A percentile compares a stretch with the other conserved stretches of the same genome.
Evolutionary conservation across 2,888 invertebrate genomes (phyloP).

Genomic region (Meliscaeva auricollis): DNA sequence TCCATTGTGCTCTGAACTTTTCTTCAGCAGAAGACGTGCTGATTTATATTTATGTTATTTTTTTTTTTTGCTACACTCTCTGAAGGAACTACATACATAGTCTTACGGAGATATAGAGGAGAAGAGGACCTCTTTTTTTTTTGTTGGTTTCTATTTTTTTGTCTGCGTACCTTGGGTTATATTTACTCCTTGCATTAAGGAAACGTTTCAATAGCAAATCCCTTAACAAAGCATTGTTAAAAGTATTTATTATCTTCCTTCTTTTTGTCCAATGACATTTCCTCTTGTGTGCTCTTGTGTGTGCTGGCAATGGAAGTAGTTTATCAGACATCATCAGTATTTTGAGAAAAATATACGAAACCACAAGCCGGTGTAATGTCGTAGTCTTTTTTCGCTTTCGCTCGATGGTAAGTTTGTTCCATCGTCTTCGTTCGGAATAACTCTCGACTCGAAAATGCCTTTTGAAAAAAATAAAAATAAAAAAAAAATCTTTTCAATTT

Average conservation of each 20-base stretch:
- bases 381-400: constrained; percentile 18
- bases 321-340: constrained; percentile 35
- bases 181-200: constrained; percentile 73
- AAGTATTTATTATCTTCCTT: constrained; percentile 71
- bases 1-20: constrained; percentile 55
- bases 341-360: constrained; percentile 48
- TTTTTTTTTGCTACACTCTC: neutral
- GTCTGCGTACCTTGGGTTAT: constrained; percentile 47
- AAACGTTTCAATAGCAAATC: constrained; percentile 76
- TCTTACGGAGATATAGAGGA: neutral
- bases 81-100: too few relatives aligned
- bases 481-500: constrained; percentile 38
- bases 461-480: neutral
- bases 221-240: constrained; percentile 62
- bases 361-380: constrained; percentile 76
- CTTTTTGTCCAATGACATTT: constrained; percentile 59
- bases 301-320: constrained; percentile 34
- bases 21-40: constrained; percentile 32
- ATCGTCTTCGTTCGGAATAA: constrained; percentile 15
- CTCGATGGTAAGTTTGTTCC: constrained; percentile 28
- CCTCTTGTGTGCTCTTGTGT: constrained; percentile 60
- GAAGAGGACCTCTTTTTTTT: constrained; percentile 12
- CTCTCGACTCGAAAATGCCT: constrained; percentile 13
- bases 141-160: constrained; percentile 2
- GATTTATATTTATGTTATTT: constrained; percentile 23